Percentiles rank a stretch among this genome's conserved stretches.
These are phyloP conservation scores for Porites lutea DNA, from an alignment of 64 coral and sea anemone genomes.

Conservation along the genomic window DNA sequence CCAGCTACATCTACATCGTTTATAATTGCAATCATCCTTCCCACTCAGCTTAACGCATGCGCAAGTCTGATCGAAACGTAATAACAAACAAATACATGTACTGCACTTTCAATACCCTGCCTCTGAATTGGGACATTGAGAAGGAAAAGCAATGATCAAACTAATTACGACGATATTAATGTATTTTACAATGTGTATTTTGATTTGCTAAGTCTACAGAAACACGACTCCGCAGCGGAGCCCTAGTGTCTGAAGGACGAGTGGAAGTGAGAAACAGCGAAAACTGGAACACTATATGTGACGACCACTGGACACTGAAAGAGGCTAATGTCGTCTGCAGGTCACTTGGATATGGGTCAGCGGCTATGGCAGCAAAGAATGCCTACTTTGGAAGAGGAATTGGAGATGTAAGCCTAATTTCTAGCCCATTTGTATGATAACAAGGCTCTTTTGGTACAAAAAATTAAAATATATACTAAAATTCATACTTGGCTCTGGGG, in stretches of 20 bases:
- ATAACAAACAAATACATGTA: too few species aligned
- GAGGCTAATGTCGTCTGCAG: constrained; percentile 78
- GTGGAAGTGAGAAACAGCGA: constrained; percentile 50
- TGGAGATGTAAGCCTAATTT: constrained; percentile 22
- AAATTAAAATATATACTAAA: not conserved
- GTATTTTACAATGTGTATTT: too few species aligned
- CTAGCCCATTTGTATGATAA: not conserved
- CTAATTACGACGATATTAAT: too few species aligned
- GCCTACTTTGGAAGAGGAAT: constrained; percentile 57
- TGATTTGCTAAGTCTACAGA: not conserved
- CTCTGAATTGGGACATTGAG: too few species aligned
- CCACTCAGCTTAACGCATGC: too few species aligned
- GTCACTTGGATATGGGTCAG: constrained; percentile 62
- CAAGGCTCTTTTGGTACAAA: too few species aligned
- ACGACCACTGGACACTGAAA: constrained; percentile 61
- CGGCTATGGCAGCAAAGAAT: constrained; percentile 44
- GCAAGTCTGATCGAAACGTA: too few species aligned
- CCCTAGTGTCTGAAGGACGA: constrained; percentile 72
- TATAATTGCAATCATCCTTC: too few species aligned
- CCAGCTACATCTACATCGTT: too few species aligned
- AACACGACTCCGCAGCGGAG: constrained; percentile 73
- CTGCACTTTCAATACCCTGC: too few species aligned
- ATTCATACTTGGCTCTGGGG: too few species aligned
- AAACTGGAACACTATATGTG: constrained; percentile 73
- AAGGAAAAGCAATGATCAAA: too few species aligned